phyloP scores from a whole-genome alignment of 2,113 vertebrate genomes.

The Apistogramma diplotaenia region DNA sequence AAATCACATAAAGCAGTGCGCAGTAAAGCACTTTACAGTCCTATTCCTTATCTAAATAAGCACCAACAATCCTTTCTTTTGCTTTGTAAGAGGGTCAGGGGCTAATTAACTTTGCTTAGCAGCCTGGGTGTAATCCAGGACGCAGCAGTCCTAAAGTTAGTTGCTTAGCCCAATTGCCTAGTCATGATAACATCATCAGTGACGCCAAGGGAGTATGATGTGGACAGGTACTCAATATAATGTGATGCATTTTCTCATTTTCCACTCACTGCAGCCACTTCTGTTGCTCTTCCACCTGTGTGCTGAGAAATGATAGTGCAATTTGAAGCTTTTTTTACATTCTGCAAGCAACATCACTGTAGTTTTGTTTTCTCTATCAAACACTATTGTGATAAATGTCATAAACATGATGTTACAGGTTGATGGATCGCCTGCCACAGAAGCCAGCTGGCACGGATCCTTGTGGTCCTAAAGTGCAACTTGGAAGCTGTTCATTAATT shows the following conservation, averaged over 20 bases:
- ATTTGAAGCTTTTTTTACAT: neutral
- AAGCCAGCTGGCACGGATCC: slow-evolving; percentile 46
- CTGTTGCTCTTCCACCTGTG: neutral
- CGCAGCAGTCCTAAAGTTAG: slow-evolving; percentile 49
- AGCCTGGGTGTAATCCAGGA: slow-evolving; percentile 56
- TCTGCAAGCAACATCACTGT: neutral
- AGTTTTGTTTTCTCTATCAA: neutral
- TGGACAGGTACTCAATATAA: neutral
- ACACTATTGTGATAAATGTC: neutral
- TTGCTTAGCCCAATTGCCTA: neutral
- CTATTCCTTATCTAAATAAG: neutral
- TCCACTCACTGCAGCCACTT: neutral
- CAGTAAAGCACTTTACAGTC: neutral
- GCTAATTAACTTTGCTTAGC: slow-evolving; percentile 54
- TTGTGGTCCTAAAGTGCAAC: slow-evolving; percentile 34
- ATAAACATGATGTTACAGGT: slow-evolving; percentile 32
- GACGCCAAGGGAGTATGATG: neutral
- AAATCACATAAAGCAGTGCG: neutral
- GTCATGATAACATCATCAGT: slow-evolving; percentile 14
- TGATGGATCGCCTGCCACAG: slow-evolving; percentile 69
- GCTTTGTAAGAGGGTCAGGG: slow-evolving; percentile 24
- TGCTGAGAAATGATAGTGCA: neutral
- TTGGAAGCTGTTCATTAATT: slow-evolving; percentile 22
- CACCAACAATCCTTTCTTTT: neutral
- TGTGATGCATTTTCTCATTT: neutral